phyloP scores from a whole-genome alignment of 1,140 invertebrate species.

The Bombus fervidus region DNA sequence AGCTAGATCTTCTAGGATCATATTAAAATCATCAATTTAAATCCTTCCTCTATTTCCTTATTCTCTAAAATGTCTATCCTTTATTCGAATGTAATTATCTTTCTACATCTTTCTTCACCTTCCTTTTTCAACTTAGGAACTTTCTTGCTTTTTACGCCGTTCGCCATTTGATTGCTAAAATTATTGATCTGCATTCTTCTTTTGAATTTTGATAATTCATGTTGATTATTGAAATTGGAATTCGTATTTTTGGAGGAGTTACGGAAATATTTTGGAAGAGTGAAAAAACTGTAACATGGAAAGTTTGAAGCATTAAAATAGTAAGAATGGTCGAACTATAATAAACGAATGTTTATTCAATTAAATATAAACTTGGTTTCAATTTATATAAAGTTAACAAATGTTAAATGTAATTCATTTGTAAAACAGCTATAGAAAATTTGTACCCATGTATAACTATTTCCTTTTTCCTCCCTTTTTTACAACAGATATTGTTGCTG shows the following conservation, averaged over 20 bases:
- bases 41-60: background rate
- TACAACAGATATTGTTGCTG: conserved; percentile 61
- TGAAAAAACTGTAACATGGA: background rate
- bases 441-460: background rate
- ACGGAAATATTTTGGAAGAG: background rate
- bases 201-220: too few species aligned
- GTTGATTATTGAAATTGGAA: background rate
- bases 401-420: background rate
- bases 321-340: background rate
- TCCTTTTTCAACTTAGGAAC: background rate
- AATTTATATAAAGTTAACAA: background rate
- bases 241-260: too few species aligned
- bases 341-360: background rate
- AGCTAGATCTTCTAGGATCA: conserved; percentile 36
- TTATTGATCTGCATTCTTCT: too few species aligned
- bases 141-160: background rate
- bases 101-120: background rate
- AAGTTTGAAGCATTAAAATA: background rate
- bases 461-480: conserved; percentile 66
- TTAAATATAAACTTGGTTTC: background rate
- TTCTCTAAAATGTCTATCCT: background rate
- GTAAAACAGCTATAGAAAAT: background rate
- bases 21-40: background rate
- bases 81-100: conserved; percentile 2
- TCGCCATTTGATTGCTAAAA: too few species aligned